A percentile compares a stretch with the other conserved stretches of the same genome.
Conservation (phyloP, 2,113 vertebrate species). For the Eleginops maclovinus region DNA sequence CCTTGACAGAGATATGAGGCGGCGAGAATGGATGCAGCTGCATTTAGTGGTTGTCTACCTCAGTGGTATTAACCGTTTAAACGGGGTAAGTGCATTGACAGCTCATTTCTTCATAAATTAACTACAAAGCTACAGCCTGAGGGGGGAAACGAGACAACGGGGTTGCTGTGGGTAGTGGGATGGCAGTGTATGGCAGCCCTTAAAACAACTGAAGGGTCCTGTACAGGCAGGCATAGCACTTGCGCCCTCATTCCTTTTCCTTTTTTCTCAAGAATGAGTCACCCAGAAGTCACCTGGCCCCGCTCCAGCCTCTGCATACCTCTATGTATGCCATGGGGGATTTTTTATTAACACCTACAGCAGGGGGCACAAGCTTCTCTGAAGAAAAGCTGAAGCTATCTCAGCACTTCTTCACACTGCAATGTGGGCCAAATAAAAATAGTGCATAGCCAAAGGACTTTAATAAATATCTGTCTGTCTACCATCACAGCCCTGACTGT, state of each 20-base stretch:
- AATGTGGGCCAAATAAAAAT: slow-evolving; percentile 7
- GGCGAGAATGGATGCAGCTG: slow-evolving; percentile 30
- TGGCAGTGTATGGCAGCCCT: slow-evolving; percentile 22
- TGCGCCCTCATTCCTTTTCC: slow-evolving; percentile 48
- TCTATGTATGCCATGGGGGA: slow-evolving; percentile 13
- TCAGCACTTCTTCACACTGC: slow-evolving; percentile 1
- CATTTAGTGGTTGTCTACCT: slow-evolving; percentile 20
- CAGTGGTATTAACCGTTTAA: slow-evolving; percentile 34
- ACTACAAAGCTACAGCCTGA: slow-evolving; percentile 19
- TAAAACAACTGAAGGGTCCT: slow-evolving; percentile 48
- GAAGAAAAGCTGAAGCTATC: not conserved
- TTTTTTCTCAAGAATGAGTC: slow-evolving; percentile 53
- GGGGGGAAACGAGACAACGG: slow-evolving; percentile 47
- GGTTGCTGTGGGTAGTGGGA: slow-evolving; percentile 15
- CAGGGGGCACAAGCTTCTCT: slow-evolving; percentile 12
- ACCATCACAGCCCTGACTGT: slow-evolving; percentile 14
- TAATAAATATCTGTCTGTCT: slow-evolving; percentile 43
- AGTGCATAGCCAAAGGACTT: slow-evolving; percentile 9
- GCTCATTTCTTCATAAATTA: slow-evolving; percentile 57
- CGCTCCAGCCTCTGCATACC: slow-evolving; percentile 49
- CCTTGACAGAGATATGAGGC: slow-evolving; percentile 6
- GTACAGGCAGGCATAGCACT: slow-evolving; percentile 63
- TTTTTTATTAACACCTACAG: slow-evolving; percentile 11
- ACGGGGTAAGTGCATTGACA: slow-evolving; percentile 42
- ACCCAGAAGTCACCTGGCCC: slow-evolving; percentile 52